Conservation (phyloP, 2,797 vertebrate species). For the Neoniphon sammara region DNA sequence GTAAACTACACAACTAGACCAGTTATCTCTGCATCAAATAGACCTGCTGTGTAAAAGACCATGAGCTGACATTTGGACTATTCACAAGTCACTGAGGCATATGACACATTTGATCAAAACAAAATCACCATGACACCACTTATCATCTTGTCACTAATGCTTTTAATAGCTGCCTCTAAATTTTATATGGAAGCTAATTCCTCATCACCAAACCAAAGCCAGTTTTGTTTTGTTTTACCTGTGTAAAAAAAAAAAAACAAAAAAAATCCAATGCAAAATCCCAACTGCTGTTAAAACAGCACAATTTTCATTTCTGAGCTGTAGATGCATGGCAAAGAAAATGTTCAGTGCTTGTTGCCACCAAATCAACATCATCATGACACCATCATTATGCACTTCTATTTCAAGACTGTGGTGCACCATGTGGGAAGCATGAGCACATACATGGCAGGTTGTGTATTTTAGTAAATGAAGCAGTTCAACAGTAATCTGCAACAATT, state of each 20-base stretch:
- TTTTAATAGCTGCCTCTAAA: slow-evolving; percentile 72
- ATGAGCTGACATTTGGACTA: slow-evolving; percentile 73
- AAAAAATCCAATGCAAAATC: background rate
- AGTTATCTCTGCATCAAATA: slow-evolving; percentile 74
- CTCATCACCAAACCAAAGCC: slow-evolving; percentile 52
- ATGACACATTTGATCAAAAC: slow-evolving; percentile 81
- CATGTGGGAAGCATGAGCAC: slow-evolving; percentile 14
- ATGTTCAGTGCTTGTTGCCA: background rate
- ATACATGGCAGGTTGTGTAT: slow-evolving; percentile 33
- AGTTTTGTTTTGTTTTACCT: slow-evolving; percentile 2
- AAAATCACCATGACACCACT: slow-evolving; percentile 72
- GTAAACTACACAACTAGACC: slow-evolving; percentile 72
- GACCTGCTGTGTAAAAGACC: slow-evolving; percentile 66
- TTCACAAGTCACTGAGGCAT: slow-evolving; percentile 79
- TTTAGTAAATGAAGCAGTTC: background rate
- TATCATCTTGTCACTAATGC: slow-evolving; percentile 78
- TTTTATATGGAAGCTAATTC: slow-evolving; percentile 67
- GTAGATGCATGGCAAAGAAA: no score
- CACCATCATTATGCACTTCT: slow-evolving; percentile 30
- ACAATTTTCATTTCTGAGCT: background rate
- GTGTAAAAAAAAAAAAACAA: no score
- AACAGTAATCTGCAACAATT: background rate
- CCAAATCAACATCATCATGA: background rate
- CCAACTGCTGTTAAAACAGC: background rate
- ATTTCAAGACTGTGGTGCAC: slow-evolving; percentile 15